Conservation (phyloP, 2,888 invertebrate genomes). For the Heliconius ethilla region DNA sequence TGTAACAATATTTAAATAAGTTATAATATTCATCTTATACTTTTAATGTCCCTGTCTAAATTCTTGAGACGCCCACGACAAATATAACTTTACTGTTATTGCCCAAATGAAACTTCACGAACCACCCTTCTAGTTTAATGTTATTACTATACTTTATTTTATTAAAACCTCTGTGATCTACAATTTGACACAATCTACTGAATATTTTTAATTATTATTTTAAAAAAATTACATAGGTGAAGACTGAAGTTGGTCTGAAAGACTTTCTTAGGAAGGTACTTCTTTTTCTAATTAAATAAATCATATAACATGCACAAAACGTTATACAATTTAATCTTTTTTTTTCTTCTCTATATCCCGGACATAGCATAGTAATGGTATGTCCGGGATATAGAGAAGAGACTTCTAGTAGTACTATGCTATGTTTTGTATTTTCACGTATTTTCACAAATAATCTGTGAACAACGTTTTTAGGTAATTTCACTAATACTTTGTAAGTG, state of each 20-base stretch:
- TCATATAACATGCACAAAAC: too few relatives aligned
- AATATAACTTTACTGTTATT: constrained; percentile 72
- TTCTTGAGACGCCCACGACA: constrained; percentile 64
- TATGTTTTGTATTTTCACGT: too few relatives aligned
- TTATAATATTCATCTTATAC: constrained; percentile 6
- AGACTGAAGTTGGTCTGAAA: too few relatives aligned
- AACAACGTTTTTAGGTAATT: neutral
- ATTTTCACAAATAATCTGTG: too few relatives aligned
- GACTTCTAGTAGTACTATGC: too few relatives aligned
- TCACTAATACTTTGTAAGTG: too few relatives aligned
- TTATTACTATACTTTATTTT: constrained; percentile 59
- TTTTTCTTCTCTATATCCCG: neutral
- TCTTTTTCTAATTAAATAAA: too few relatives aligned
- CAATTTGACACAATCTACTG: constrained; percentile 45
- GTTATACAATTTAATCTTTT: too few relatives aligned
- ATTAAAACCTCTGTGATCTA: constrained; percentile 61
- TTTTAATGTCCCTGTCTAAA: constrained; percentile 58
- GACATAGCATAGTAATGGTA: too few relatives aligned
- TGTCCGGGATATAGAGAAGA: too few relatives aligned
- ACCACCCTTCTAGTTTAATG: constrained; percentile 52
- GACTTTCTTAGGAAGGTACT: too few relatives aligned
- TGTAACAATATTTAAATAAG: constrained; percentile 9
- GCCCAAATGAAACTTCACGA: constrained; percentile 65
- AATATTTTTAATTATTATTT: neutral
- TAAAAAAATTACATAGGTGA: neutral